Conservation (phyloP, 2,797 vertebrate species). For the Lophotriccus pileatus region DNA sequence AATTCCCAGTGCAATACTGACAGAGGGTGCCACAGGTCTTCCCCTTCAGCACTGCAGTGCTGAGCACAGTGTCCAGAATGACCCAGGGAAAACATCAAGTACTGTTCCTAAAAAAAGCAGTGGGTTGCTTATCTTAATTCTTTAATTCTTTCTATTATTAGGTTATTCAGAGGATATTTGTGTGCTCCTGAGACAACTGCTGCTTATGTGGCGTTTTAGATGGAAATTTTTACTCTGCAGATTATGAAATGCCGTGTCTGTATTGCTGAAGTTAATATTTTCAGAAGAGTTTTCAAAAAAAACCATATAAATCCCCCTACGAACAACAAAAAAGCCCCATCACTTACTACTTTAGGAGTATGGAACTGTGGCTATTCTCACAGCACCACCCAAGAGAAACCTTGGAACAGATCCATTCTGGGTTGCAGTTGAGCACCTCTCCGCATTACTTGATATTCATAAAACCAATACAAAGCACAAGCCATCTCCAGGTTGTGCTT, state of each 20-base stretch:
- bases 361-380: background rate
- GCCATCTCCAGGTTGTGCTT: background rate
- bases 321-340: background rate
- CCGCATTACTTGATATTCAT: background rate
- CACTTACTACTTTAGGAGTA: background rate
- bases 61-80: background rate
- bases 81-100: background rate
- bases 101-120: background rate
- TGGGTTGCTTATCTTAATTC: background rate
- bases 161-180: background rate
- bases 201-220: background rate
- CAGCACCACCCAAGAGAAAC: background rate
- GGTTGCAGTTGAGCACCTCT: background rate
- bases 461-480: background rate
- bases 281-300: background rate
- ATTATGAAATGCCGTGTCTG: background rate
- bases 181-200: background rate
- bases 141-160: background rate
- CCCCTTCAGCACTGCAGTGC: background rate
- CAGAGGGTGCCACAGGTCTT: background rate
- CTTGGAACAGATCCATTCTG: background rate
- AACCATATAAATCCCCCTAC: accelerated
- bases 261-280: background rate
- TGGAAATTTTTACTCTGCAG: background rate
- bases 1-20: background rate